Evolutionary conservation across 2,888 invertebrate species (phyloP).

Genomic region (Tetramorium bicarinatum): DNA sequence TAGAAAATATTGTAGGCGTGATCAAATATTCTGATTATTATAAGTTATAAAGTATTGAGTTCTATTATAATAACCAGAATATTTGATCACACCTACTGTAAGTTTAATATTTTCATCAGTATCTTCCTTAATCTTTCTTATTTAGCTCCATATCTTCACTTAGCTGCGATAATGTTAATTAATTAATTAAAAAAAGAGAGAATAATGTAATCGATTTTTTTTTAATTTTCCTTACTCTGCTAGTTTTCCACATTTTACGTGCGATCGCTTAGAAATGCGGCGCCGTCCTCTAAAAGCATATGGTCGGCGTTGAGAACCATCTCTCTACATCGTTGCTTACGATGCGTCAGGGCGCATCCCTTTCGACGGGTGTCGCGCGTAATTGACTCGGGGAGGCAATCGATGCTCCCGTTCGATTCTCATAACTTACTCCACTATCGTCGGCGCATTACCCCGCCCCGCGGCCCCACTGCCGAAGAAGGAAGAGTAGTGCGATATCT

Average conservation of each 20-base stretch:
- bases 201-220: not conserved
- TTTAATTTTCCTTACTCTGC: too few species aligned
- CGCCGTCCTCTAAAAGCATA: too few species aligned
- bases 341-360: conserved; percentile 5
- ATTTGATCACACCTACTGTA: not conserved
- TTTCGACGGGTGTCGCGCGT: conserved; percentile 35
- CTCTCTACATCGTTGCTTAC: conserved; percentile 5
- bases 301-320: not conserved
- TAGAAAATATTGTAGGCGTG: too few species aligned
- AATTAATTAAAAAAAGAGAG: too few species aligned
- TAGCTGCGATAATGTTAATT: too few species aligned
- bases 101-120: not conserved
- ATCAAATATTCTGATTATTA: too few species aligned
- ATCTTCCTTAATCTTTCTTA: not conserved
- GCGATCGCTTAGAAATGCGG: not conserved
- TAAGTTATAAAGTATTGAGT: too few species aligned
- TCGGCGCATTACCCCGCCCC: conserved; percentile 51
- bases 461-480: not conserved
- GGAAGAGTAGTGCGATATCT: conserved; percentile 45
- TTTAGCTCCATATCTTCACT: too few species aligned
- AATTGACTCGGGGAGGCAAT: conserved; percentile 54
- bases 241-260: not conserved
- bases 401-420: conserved; percentile 54
- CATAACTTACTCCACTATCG: conserved; percentile 67
- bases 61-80: too few species aligned